Percentiles rank a stretch among this genome's conserved stretches.
Conservation (phyloP, 2,113 vertebrate genomes). For the Syngnathus floridae region DNA sequence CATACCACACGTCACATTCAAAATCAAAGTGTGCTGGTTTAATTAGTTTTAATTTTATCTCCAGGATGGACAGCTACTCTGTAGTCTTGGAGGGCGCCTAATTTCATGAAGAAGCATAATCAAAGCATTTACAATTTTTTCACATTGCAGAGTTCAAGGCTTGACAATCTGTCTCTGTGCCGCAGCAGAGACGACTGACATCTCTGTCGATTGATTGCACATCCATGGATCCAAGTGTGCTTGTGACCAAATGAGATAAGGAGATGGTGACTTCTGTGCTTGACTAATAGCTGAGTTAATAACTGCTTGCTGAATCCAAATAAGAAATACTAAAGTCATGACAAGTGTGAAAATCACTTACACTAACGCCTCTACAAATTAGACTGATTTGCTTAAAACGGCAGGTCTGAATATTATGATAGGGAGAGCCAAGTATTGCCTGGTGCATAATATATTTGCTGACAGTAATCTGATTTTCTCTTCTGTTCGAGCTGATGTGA, state of each 20-base stretch:
- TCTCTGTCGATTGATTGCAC: constrained; percentile 16
- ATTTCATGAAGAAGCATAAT: constrained; percentile 70
- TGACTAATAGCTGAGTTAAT: constrained; percentile 34
- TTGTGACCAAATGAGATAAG: constrained; percentile 22
- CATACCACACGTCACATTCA: constrained; percentile 23
- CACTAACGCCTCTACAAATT: constrained; percentile 16
- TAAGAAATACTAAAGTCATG: constrained; percentile 28
- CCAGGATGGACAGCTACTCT: constrained; percentile 54
- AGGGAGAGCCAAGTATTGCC: constrained; percentile 17
- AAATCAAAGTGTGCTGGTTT: constrained; percentile 38
- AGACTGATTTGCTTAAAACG: constrained; percentile 18
- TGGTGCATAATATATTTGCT: constrained; percentile 29
- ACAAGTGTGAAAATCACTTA: constrained; percentile 26
- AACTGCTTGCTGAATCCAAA: constrained; percentile 35
- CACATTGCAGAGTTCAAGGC: constrained; percentile 42
- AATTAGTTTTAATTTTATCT: constrained; percentile 64
- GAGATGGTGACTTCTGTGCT: constrained; percentile 27
- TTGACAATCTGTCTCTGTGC: constrained; percentile 47
- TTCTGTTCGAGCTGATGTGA: constrained; percentile 23
- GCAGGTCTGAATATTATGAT: constrained; percentile 18
- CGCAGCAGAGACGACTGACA: constrained; percentile 45
- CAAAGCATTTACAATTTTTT: constrained; percentile 64
- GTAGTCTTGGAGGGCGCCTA: constrained; percentile 47
- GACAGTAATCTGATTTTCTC: constrained; percentile 47
- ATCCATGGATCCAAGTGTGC: constrained; percentile 17